A percentile compares a stretch with the other conserved stretches of the same genome.
phyloP scores from a whole-genome alignment of 1,140 invertebrate species.

The Hylyphantes graminicola region DNA sequence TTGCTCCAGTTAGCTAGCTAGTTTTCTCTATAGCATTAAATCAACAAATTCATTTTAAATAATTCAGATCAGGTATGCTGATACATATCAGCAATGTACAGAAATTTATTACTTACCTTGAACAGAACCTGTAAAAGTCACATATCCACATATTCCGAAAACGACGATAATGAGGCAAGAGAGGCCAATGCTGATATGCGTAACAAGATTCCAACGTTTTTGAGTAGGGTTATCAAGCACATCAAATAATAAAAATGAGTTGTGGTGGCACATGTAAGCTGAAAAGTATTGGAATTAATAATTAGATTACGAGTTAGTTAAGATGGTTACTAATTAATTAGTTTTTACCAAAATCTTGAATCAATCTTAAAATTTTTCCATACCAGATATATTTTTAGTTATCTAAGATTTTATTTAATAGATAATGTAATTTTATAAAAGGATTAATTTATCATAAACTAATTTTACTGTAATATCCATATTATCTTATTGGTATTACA shows the following conservation, averaged over 20 bases:
- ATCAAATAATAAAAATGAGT: constrained; percentile 86
- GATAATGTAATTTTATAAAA: too few species aligned
- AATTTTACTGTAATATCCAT: too few species aligned
- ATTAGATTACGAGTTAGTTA: too few species aligned
- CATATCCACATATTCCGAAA: constrained; percentile 84
- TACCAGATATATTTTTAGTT: too few species aligned
- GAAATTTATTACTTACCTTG: constrained; percentile 74
- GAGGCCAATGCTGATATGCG: constrained; percentile 81
- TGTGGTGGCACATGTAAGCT: constrained; percentile 94
- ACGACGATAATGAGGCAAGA: constrained; percentile 78
- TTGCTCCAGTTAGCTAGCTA: not conserved
- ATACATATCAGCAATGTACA: not conserved
- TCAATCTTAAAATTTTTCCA: too few species aligned
- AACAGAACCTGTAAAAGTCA: constrained; percentile 83
- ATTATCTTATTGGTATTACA: too few species aligned
- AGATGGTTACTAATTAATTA: too few species aligned
- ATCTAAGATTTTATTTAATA: too few species aligned
- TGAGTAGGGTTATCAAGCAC: constrained; percentile 81
- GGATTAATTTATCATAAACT: too few species aligned
- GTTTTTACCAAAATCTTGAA: too few species aligned
- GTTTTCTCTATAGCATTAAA: not conserved
- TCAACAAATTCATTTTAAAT: not conserved
- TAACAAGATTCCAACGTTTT: constrained; percentile 65
- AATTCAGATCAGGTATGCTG: not conserved
- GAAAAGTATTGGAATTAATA: constrained; percentile 63